These are phyloP conservation scores for Pardosa pseudoannulata DNA, from an alignment of 2,888 invertebrate genomes.

Conservation along the genomic window DNA sequence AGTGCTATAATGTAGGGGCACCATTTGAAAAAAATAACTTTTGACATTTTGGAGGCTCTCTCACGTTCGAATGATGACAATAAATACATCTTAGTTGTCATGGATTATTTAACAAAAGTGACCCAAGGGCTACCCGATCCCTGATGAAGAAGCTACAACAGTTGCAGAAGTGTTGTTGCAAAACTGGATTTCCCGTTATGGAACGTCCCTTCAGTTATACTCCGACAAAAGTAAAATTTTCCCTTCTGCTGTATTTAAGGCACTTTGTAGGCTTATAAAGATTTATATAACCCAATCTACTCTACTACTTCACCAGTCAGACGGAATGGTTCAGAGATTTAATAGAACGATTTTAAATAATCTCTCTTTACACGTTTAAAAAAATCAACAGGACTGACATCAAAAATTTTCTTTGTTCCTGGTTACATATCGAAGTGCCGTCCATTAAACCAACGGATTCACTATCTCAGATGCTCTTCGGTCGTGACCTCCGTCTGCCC, in stretches of 20 bases:
- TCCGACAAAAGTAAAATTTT: neutral
- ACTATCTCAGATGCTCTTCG: too few species aligned
- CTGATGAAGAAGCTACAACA: neutral
- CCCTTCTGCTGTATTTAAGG: neutral
- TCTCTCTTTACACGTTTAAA: too few species aligned
- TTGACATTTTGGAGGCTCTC: constrained; percentile 62
- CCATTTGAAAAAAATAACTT: constrained; percentile 14
- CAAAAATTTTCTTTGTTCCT: too few species aligned
- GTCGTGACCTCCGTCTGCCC: too few species aligned
- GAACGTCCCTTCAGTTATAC: neutral
- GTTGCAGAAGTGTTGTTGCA: neutral
- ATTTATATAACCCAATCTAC: neutral
- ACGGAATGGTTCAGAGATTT: neutral
- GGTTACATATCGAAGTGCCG: too few species aligned
- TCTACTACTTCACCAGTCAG: neutral
- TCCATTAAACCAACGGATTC: too few species aligned
- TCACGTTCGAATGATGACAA: constrained; percentile 27
- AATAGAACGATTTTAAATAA: neutral
- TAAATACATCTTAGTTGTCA: constrained; percentile 56
- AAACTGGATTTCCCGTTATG: neutral
- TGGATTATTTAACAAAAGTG: constrained; percentile 43
- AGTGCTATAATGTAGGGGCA: neutral
- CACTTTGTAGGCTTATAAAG: neutral
- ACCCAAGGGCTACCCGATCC: neutral
- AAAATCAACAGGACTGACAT: too few species aligned